Base-by-base conservation (phyloP, 2,797 vertebrate genomes). In the Adrianichthys oophorus region DNA sequence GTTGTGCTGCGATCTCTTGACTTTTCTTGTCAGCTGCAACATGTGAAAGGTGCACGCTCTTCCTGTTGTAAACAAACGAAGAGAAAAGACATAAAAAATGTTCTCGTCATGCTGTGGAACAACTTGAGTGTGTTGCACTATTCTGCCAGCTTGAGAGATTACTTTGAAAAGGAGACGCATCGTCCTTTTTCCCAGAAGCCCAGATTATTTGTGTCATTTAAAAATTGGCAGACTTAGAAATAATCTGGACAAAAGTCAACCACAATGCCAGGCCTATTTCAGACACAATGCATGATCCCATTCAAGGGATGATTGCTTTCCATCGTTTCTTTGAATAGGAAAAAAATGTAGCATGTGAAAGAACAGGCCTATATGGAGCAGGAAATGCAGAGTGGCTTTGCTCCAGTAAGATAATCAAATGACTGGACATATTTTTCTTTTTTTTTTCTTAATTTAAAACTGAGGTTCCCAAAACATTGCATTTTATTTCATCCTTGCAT, bases 181-280 rank as follows among this genome's bases (percentile, higher is more conserved):
- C 72, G 65, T 62, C 68, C 55, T 51, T 75, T 37, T 88, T 78
- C 68, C 66, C 76, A 71, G 79, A 86, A 86, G 15, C 52, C 64
- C 17, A 70, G 78, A 87, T 87, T 85, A 83, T 83, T 80, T 70
- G 52, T 84, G 74, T 78, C 59, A 73, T 82, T 81, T 71, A 74
- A 76, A 77, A 65, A 78, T 68, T 77, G 77, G 67, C 74, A 57
- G 69, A 81, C 60, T 76, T 76, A 59, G 48, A 77, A 75, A 68
- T 80, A 80, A 85, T 80, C 78, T 63, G 67, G 58, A 62, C 52
- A 56, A 70, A 77, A 59, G 53, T 70, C 49, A 65, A 65, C 65
- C 1, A 4, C 19, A 61, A 58, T 54, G 43, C 67, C 56, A 51
- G 41, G 56, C 71, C 65, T 76, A 68, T 77, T 78, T 80, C 37